A percentile compares a stretch with the other conserved stretches of the same genome.
Evolutionary conservation across 1,140 invertebrate genomes (phyloP).

Genomic region (Drosophila melanica): DNA sequence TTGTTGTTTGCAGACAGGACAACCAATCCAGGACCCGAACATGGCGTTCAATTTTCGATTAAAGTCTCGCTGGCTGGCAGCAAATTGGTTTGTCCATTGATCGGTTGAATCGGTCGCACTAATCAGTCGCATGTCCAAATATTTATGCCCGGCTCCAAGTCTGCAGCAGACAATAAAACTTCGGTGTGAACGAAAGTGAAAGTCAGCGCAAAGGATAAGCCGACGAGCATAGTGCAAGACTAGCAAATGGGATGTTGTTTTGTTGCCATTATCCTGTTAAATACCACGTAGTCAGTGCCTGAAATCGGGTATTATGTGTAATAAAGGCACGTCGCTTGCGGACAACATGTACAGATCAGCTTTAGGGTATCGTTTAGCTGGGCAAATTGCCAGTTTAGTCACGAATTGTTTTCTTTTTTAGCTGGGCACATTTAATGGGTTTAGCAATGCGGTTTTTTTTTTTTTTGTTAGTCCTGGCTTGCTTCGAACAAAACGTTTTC

Average conservation of each 20-base stretch:
- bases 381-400: not conserved
- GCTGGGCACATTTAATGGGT: constrained; percentile 73
- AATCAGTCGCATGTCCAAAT: constrained; percentile 55
- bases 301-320: not conserved
- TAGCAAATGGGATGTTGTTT: constrained; percentile 35
- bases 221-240: constrained; percentile 33
- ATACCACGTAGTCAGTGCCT: not conserved
- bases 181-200: constrained; percentile 55
- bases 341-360: not conserved
- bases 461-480: constrained; percentile 12
- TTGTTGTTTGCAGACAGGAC: constrained; percentile 65
- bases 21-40: constrained; percentile 24
- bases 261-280: constrained; percentile 14
- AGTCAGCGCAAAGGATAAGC: constrained; percentile 48
- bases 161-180: constrained; percentile 10
- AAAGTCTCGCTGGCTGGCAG: constrained; percentile 60
- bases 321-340: not conserved
- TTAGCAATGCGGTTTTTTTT: constrained; percentile 46
- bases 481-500: constrained; percentile 48
- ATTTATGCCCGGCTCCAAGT: constrained; percentile 35
- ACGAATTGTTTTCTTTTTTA: constrained; percentile 11
- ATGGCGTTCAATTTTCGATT: constrained; percentile 75
- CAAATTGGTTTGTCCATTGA: constrained; percentile 60
- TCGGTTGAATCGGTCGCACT: constrained; percentile 32
- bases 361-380: constrained; percentile 16